Percentiles rank a stretch among this genome's conserved stretches.
Evolutionary conservation across 2,888 invertebrate species (phyloP).

Genomic region (Poecilobothrus nobilitatus): DNA sequence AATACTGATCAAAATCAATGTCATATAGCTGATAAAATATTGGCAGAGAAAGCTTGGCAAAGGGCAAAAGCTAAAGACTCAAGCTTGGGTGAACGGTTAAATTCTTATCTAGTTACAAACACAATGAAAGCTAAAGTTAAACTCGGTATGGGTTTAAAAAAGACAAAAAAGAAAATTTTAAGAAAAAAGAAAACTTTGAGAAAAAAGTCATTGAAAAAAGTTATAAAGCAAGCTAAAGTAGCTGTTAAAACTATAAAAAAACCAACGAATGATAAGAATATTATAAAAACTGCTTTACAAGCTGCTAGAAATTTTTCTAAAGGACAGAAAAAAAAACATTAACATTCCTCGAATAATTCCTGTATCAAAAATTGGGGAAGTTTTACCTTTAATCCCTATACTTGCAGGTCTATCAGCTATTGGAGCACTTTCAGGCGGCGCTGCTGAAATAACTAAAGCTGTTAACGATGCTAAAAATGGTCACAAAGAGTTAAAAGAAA

Average conservation of each 20-base stretch:
- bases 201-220: no score
- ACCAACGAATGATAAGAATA: constrained; percentile 12
- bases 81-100: constrained; percentile 11
- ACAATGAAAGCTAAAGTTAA: constrained; percentile 33
- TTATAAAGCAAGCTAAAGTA: constrained; percentile 17
- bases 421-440: constrained; percentile 34
- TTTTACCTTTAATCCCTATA: constrained; percentile 33
- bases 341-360: constrained; percentile 28
- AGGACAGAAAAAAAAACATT: constrained; percentile 13
- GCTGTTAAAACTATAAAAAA: constrained; percentile 11
- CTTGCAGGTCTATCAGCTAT: constrained; percentile 34
- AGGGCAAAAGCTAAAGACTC: constrained; percentile 16
- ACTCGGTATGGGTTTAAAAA: constrained; percentile 27
- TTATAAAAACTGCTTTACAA: constrained; percentile 20
- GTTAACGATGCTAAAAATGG: constrained; percentile 32
- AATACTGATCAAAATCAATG: constrained; percentile 12
- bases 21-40: constrained; percentile 18
- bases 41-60: constrained; percentile 21
- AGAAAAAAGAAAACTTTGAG: constrained; percentile 16
- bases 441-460: constrained; percentile 35
- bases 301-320: constrained; percentile 14
- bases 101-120: constrained; percentile 26
- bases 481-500: constrained; percentile 30
- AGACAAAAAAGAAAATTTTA: not conserved
- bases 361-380: constrained; percentile 32